Conservation (phyloP, 2,888 invertebrate species). For the Entomobrya proxima region DNA sequence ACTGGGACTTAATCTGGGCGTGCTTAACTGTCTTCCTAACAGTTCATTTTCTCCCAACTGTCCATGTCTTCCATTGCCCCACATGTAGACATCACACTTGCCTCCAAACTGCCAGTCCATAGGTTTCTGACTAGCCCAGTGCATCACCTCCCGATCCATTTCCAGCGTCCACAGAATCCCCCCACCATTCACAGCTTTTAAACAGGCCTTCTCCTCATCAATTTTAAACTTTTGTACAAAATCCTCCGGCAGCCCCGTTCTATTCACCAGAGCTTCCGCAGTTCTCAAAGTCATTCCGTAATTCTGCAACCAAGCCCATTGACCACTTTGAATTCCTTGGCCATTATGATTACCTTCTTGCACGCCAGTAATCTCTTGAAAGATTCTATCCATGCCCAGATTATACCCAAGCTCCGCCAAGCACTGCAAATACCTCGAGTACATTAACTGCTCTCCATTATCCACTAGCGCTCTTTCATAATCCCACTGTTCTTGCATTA, state of each 20-base stretch:
- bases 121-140: conserved; percentile 81
- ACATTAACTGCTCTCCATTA: conserved; percentile 81
- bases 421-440: conserved; percentile 81
- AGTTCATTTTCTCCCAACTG: conserved; percentile 80
- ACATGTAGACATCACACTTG: conserved; percentile 81
- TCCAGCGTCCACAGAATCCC: conserved; percentile 79
- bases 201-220: conserved; percentile 73
- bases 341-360: not conserved
- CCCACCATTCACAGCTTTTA: conserved; percentile 60
- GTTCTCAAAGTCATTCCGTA: conserved; percentile 80
- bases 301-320: conserved; percentile 81
- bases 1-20: conserved; percentile 78
- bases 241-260: conserved; percentile 79
- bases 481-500: conserved; percentile 77
- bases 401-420: conserved; percentile 80
- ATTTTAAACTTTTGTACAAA: conserved; percentile 76
- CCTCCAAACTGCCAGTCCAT: conserved; percentile 84
- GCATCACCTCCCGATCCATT: conserved; percentile 82
- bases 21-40: conserved; percentile 77
- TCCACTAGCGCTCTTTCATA: conserved; percentile 81
- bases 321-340: conserved; percentile 74
- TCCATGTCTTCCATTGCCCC: conserved; percentile 83
- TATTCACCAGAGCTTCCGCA: conserved; percentile 80
- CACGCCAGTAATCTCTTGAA: conserved; percentile 71
- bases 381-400: conserved; percentile 80